Evolutionary conservation across 1,140 invertebrate species (phyloP).

Genomic region (Macrosteles quadrilineatus): DNA sequence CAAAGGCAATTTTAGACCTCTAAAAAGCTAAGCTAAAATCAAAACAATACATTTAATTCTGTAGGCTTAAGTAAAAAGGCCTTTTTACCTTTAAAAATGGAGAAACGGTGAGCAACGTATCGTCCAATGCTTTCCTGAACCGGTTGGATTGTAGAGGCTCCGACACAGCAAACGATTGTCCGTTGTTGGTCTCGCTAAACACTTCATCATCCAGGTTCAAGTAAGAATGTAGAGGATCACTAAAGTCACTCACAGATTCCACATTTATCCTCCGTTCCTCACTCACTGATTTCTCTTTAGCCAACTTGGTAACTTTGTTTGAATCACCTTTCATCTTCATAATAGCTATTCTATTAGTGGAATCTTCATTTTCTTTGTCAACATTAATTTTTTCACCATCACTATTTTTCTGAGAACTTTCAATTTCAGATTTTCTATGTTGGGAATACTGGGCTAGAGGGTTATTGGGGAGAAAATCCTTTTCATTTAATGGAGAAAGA

Average conservation of each 20-base stretch:
- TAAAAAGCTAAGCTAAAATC: too few species aligned
- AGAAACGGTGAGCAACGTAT: constrained; percentile 78
- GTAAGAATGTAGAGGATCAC: constrained; percentile 74
- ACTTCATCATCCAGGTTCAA: constrained; percentile 61
- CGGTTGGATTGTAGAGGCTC: constrained; percentile 63
- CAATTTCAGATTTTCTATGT: too few species aligned
- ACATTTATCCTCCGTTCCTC: constrained; percentile 30
- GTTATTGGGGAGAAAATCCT: not conserved
- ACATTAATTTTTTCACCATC: too few species aligned
- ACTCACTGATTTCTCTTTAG: constrained; percentile 37
- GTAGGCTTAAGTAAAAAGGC: too few species aligned
- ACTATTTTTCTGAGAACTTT: too few species aligned
- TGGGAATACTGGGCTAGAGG: too few species aligned
- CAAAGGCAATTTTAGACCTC: too few species aligned
- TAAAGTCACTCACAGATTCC: constrained; percentile 65
- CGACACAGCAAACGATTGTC: constrained; percentile 52
- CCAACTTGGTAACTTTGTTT: constrained; percentile 44
- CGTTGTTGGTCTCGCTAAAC: constrained; percentile 46
- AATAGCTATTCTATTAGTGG: too few species aligned
- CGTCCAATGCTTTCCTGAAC: constrained; percentile 74
- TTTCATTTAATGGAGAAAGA: not conserved
- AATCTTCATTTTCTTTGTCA: too few species aligned
- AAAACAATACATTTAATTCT: too few species aligned
- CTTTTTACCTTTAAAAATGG: constrained; percentile 67
- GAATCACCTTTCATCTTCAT: too few species aligned